Evolutionary conservation across 2,888 invertebrate genomes (phyloP), one percentile per base, ranked within the genome.

Genomic region (Oscheius sp.): DNA sequence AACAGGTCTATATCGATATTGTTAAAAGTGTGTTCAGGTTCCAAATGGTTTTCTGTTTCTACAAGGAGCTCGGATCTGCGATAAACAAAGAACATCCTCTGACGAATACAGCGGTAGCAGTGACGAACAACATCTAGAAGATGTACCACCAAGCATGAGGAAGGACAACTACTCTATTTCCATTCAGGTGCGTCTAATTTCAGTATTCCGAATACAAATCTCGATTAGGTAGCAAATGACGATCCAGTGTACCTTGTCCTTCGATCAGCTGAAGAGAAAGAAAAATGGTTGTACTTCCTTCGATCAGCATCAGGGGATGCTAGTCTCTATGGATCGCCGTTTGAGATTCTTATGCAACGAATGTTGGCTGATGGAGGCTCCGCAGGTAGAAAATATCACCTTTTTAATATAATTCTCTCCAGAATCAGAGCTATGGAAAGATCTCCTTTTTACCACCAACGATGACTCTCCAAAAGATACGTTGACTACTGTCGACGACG

Each of bases 341-440:
- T 95, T 90, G 98, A 98, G 89, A 96, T 97, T 89, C 92, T 97
- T 21, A 93, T 96, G 58, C 96, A 96, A 90, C 95, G 96, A 90
- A 92, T 98, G 48, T 96, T 97, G 96, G 96, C 96, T 90, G 94
- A 94, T 53, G 96, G 96, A 87, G 96, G 96, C 0, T 96, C 96
- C 91, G 93, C 95, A 13, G 94, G 94, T 94, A 47, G 62, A 13
- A 47, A 7, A 13, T 9, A 62, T 32, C 3, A 35, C n/a, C 4
- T 3, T 21, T 29, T 66, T 33, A 32, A 32, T 70, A 21, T 21
- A 21, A 21, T 21, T 21, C 10, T 9, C 42, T 73, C 11, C 47
- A 72, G 77, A 79, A 13, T 85, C 83, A 3, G 60, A 71, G 9
- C 74, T 86, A 3, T 87, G 86, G 86, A 78, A 83, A 37, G 86